A percentile compares a stretch with the other conserved stretches of the same genome.
Evolutionary conservation across 1,140 invertebrate genomes (phyloP).

Genomic region (Pseudobourletiella spinata): DNA sequence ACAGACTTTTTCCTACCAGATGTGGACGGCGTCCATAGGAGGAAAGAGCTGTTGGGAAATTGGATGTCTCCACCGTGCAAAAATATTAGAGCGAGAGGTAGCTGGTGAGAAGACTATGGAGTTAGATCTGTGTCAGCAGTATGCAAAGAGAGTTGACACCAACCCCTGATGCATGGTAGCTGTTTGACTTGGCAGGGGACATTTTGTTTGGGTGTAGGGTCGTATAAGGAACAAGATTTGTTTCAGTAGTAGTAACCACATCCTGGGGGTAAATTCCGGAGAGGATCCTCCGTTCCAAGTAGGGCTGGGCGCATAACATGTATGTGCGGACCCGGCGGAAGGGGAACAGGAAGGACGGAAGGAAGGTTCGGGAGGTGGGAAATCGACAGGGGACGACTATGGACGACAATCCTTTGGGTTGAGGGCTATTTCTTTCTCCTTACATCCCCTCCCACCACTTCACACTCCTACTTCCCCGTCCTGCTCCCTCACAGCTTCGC

Average conservation of each 20-base stretch:
- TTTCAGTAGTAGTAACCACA: too few species aligned
- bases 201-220: constrained; percentile 5
- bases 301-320: too few species aligned
- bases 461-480: neutral
- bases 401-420: constrained; percentile 23
- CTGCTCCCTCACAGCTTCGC: neutral
- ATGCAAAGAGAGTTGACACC: too few species aligned
- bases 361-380: constrained; percentile 1
- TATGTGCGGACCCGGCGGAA: neutral
- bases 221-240: neutral
- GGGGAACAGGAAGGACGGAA: neutral
- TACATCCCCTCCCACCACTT: neutral
- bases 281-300: neutral
- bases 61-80: too few species aligned
- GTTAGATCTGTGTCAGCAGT: too few species aligned
- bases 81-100: too few species aligned
- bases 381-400: constrained; percentile 15
- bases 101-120: too few species aligned
- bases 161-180: too few species aligned
- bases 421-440: constrained; percentile 19
- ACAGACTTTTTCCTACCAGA: too few species aligned
- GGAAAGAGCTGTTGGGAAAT: too few species aligned
- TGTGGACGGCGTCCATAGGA: too few species aligned
- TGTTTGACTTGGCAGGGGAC: neutral
- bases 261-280: neutral